Evolutionary conservation across 2,888 invertebrate genomes (phyloP).

Genomic region (Lochmaea capreae): DNA sequence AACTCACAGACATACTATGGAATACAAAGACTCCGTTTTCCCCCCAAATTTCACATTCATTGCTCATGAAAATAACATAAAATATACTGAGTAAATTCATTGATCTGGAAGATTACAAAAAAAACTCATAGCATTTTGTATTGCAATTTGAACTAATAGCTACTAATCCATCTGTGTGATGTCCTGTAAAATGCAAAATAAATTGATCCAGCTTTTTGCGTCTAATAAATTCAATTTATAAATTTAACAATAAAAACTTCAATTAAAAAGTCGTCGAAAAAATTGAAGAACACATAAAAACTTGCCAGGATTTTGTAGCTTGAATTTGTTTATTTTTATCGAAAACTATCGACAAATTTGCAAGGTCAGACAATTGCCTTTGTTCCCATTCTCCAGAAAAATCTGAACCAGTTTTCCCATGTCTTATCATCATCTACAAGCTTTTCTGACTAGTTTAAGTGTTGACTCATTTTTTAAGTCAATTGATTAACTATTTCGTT

Average conservation of each 20-base stretch:
- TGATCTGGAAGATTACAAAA: background rate
- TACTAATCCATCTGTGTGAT: background rate
- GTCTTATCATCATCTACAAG: too few species aligned
- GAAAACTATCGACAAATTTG: background rate
- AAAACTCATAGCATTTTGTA: background rate
- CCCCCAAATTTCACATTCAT: too few species aligned
- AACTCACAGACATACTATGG: too few species aligned
- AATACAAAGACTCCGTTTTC: too few species aligned
- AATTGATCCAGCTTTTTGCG: conserved; percentile 24
- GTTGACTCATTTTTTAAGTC: too few species aligned
- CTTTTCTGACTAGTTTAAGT: too few species aligned
- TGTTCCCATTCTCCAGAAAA: too few species aligned
- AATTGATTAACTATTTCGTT: too few species aligned
- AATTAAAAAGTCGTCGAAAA: conserved; percentile 6
- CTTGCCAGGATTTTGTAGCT: conserved; percentile 17
- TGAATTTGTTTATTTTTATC: background rate
- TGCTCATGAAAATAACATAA: background rate
- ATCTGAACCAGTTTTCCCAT: too few species aligned
- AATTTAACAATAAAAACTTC: conserved; percentile 5
- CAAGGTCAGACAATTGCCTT: too few species aligned
- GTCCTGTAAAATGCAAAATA: conserved; percentile 25
- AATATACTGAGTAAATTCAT: background rate
- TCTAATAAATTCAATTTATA: conserved; percentile 9
- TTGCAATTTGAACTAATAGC: background rate
- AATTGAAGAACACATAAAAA: conserved; percentile 22